Conservation (phyloP, 2,888 invertebrate genomes). For the Eupithecia exiguata region DNA sequence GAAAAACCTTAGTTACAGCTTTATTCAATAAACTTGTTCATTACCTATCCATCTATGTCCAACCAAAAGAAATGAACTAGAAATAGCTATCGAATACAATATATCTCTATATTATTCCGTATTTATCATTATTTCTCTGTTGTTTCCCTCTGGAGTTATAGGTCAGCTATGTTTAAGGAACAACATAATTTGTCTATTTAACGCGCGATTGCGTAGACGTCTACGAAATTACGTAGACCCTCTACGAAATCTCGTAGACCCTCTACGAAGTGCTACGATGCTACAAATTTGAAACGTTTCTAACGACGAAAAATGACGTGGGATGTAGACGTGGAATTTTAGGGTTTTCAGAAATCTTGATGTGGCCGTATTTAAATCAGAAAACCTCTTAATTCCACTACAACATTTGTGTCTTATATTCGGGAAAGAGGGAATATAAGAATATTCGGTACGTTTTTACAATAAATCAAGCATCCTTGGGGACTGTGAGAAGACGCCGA, state of each 20-base stretch:
- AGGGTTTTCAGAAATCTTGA: neutral
- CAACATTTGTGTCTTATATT: neutral
- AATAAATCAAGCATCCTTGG: slow-evolving; percentile 35
- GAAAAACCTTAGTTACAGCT: neutral
- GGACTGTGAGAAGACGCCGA: slow-evolving; percentile 19
- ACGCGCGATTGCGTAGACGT: slow-evolving; percentile 34
- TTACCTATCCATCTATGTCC: neutral
- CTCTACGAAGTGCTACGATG: slow-evolving; percentile 38
- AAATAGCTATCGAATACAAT: neutral
- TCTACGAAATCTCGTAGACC: slow-evolving; percentile 44
- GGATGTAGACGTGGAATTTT: neutral
- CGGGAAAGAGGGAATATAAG: neutral
- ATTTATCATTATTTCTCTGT: slow-evolving; percentile 7
- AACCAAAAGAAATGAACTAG: neutral
- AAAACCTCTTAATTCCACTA: neutral
- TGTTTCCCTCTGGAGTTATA: slow-evolving; percentile 16
- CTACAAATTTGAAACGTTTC: neutral
- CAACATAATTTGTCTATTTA: slow-evolving; percentile 22
- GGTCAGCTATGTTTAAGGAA: slow-evolving; percentile 24
- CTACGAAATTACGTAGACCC: slow-evolving; percentile 44
- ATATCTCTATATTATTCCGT: neutral
- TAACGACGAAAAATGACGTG: neutral
- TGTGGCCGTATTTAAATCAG: neutral
- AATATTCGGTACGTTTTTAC: slow-evolving; percentile 13
- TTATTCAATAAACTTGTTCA: neutral